phyloP scores from a whole-genome alignment of 2,888 invertebrate species.

The Timema podura region DNA sequence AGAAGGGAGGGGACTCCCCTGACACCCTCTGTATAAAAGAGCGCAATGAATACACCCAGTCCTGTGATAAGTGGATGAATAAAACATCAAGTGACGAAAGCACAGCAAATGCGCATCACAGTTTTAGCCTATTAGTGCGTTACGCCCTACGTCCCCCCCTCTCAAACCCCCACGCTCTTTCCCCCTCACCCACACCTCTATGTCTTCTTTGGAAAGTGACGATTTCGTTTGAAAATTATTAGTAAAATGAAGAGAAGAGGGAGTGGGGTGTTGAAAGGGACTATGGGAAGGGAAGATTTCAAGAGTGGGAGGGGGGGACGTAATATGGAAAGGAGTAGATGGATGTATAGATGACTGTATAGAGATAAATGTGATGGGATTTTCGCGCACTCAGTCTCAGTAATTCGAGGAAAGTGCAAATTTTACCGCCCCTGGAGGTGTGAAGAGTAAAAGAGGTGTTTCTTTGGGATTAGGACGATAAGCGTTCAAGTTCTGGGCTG shows the following conservation, averaged over 20 bases:
- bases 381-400: conserved; percentile 29
- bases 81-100: conserved; percentile 28
- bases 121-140: conserved; percentile 25
- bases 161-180: conserved; percentile 1
- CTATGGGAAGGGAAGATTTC: neutral
- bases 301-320: conserved; percentile 1
- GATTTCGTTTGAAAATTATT: conserved; percentile 31
- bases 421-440: conserved; percentile 30
- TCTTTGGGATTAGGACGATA: conserved; percentile 4
- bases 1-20: neutral
- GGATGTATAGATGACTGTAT: conserved; percentile 18
- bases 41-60: conserved; percentile 10
- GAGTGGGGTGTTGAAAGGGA: neutral
- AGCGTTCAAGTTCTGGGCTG: neutral
- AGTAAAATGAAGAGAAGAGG: conserved; percentile 19
- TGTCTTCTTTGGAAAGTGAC: conserved; percentile 24
- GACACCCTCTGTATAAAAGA: conserved; percentile 9
- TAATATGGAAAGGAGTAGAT: conserved; percentile 4
- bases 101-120: conserved; percentile 28
- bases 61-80: conserved; percentile 30
- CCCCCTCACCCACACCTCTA: conserved; percentile 17
- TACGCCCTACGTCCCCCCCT: conserved; percentile 18
- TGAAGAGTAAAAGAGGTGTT: conserved; percentile 25
- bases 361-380: conserved; percentile 31
- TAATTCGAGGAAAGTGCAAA: conserved; percentile 34